Conservation (phyloP, 2,888 invertebrate genomes). For the Pandemis corylana region DNA sequence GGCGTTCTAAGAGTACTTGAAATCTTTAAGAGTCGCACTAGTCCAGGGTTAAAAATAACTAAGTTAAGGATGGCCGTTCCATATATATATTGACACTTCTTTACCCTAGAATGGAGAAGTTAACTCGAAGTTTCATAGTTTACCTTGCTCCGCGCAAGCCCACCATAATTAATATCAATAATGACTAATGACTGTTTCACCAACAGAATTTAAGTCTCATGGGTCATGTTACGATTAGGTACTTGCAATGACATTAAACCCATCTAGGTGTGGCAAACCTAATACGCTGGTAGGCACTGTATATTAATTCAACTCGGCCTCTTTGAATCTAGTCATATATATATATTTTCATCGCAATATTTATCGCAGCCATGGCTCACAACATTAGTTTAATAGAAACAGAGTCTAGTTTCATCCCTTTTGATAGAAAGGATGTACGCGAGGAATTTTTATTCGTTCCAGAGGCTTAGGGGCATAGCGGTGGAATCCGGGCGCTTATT, state of each 20-base stretch:
- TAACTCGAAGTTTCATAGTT: too few relatives aligned
- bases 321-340: not conserved
- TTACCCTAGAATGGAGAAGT: too few relatives aligned
- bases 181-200: not conserved
- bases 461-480: conserved; percentile 43
- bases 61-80: too few relatives aligned
- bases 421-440: conserved; percentile 60
- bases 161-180: too few relatives aligned
- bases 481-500: conserved; percentile 35
- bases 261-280: not conserved
- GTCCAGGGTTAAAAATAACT: too few relatives aligned
- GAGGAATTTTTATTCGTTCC: conserved; percentile 58
- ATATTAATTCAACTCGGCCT: too few relatives aligned
- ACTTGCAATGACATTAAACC: not conserved
- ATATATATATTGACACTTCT: too few relatives aligned
- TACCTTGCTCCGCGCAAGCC: too few relatives aligned
- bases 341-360: conserved; percentile 18
- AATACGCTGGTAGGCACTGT: too few relatives aligned
- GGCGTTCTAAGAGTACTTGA: too few relatives aligned
- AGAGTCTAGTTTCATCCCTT: conserved; percentile 58
- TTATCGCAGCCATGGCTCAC: conserved; percentile 43
- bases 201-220: not conserved
- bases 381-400: conserved; percentile 57
- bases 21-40: too few relatives aligned
- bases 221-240: not conserved